phyloP scores from a whole-genome alignment of 2,888 invertebrate species.

The Campoplex capitator region DNA sequence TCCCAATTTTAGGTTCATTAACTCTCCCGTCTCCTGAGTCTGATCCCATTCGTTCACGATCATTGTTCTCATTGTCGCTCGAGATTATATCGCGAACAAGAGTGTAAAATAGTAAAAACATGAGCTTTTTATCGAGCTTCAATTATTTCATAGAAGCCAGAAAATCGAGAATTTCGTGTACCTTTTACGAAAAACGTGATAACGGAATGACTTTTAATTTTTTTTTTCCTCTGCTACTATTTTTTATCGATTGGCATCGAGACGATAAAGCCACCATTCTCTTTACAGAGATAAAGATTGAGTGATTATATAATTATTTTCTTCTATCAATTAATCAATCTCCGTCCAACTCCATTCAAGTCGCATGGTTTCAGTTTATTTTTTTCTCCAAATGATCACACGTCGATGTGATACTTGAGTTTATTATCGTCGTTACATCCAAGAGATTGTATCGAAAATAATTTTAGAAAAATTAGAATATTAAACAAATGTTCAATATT shows the following conservation, averaged over 20 bases:
- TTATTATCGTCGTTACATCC: neutral
- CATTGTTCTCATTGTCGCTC: too few relatives aligned
- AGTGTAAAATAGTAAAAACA: too few relatives aligned
- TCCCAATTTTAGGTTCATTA: too few relatives aligned
- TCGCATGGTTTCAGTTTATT: neutral
- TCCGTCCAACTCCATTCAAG: neutral
- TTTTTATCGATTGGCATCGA: neutral
- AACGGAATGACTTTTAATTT: neutral
- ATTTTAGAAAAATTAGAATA: too few relatives aligned
- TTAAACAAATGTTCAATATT: too few relatives aligned
- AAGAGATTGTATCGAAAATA: neutral
- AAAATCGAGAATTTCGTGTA: neutral
- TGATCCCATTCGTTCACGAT: too few relatives aligned
- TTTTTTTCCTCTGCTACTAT: neutral
- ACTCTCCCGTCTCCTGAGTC: too few relatives aligned
- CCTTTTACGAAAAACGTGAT: conserved; percentile 5
- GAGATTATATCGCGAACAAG: too few relatives aligned
- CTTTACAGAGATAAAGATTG: neutral
- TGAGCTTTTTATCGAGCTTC: neutral
- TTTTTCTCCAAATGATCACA: conserved; percentile 2
- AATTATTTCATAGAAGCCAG: neutral
- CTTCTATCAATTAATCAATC: neutral
- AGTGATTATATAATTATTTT: neutral
- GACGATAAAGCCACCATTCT: neutral
- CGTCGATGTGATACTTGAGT: neutral